Percentiles rank a stretch among this genome's conserved stretches.
Evolutionary conservation across 2,888 invertebrate species (phyloP).

Genomic region (Rotaria macrura): DNA sequence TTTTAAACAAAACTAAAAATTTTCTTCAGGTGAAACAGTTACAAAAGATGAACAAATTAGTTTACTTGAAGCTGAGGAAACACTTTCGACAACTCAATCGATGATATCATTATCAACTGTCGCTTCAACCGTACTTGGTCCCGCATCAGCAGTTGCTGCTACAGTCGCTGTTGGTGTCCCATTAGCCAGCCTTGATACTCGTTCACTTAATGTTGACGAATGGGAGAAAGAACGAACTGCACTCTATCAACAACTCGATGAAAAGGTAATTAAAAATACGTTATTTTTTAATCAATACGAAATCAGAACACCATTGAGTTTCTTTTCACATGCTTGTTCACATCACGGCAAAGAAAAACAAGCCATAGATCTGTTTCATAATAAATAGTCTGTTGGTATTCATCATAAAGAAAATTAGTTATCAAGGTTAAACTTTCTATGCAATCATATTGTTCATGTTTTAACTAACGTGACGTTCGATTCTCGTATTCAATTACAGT

Average conservation of each 20-base stretch:
- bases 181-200: background rate
- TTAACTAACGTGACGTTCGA: too few relatives aligned
- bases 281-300: too few relatives aligned
- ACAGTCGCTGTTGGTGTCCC: background rate
- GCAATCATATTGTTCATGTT: too few relatives aligned
- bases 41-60: conserved; percentile 30
- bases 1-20: background rate
- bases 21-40: conserved; percentile 40
- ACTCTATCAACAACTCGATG: conserved; percentile 89
- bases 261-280: conserved; percentile 56
- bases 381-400: too few relatives aligned
- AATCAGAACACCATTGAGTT: too few relatives aligned
- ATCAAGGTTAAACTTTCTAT: too few relatives aligned
- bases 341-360: too few relatives aligned
- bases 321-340: too few relatives aligned
- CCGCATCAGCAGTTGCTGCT: background rate
- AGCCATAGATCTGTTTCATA: too few relatives aligned
- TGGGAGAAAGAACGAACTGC: conserved; percentile 58
- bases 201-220: background rate
- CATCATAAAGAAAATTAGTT: too few relatives aligned
- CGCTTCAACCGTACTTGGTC: background rate
- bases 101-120: background rate
- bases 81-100: conserved; percentile 9
- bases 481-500: too few relatives aligned
- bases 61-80: background rate